Percentiles rank a stretch among this genome's conserved stretches.
Evolutionary conservation across 2,797 vertebrate species (phyloP).

Genomic region (Microcaecilia unicolor): DNA sequence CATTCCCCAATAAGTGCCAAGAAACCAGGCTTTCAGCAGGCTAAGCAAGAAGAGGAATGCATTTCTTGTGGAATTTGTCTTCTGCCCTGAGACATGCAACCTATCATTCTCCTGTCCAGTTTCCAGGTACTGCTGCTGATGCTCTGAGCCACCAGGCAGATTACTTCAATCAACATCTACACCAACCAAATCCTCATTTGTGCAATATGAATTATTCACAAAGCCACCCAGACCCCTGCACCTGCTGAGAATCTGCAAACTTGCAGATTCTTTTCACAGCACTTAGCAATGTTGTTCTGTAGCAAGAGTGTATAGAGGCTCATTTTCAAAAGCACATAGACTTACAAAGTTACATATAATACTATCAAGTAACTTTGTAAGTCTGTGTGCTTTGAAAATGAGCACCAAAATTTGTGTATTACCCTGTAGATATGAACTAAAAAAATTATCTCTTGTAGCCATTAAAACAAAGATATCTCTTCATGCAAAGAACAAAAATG

Average conservation of each 20-base stretch:
- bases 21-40: constrained; percentile 19
- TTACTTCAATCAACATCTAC: constrained; percentile 35
- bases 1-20: background rate
- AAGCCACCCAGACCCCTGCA: constrained; percentile 50
- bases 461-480: no score
- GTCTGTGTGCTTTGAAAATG: no score
- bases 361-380: no score
- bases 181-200: constrained; percentile 43
- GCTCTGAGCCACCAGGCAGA: constrained; percentile 32
- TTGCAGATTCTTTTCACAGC: no score
- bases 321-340: no score
- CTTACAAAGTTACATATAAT: no score
- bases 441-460: no score
- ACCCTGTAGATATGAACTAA: no score
- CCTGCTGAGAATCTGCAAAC: constrained; percentile 56
- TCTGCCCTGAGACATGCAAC: constrained; percentile 13
- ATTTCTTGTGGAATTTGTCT: constrained; percentile 2
- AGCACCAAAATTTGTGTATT: no score
- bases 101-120: background rate
- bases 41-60: background rate
- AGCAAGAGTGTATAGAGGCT: no score
- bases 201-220: constrained; percentile 57
- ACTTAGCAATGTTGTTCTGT: no score
- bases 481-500: no score
- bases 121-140: constrained; percentile 13